Evolutionary conservation across 2,113 vertebrate genomes (phyloP), one percentile per base, ranked within the genome.

Genomic region (Acanthochromis polyacanthus): DNA sequence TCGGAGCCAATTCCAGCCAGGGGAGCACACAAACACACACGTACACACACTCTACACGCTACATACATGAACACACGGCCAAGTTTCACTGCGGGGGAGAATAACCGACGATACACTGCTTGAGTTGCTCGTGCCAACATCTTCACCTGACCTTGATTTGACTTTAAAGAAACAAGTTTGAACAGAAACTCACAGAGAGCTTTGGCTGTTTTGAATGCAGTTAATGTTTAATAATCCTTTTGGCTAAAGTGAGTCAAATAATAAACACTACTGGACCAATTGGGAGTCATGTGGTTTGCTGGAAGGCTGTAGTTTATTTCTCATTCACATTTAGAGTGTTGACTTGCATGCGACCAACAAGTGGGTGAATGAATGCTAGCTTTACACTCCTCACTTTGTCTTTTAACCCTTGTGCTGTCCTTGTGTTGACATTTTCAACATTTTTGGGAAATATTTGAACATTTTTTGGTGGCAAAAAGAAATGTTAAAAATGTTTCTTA

Each of bases 1-100:
- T 16, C 52, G 48, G 70, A 87, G 86, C 86, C 91, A 92, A 88
- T 68, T 85, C 78, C 72, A 75, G 48, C 71, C 68, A 43, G 85
- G 77, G 43, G 38, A 59, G 40, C 20, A 2, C 7, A 9, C 28
- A 36, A 43, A 51, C 30, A 48, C 59, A 71, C 19, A 36, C 38
- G 66, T 36, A n/a, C 22, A 32, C 50, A 30, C 32, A 48, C 68
- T 62, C 38, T 20, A 30, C 46, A 48, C 28, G 8, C 48, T 20
- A 48, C 56, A 55, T 59, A 64, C 72, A 61, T 8, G 46, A 30
- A 76, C 63, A 57, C 53, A 11, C 12, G 22, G 84, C 86, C 90
- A 87, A 89, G 62, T 74, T 83, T 83, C 66, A 69, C 60, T 9
- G 7, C 8, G 23, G 63, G 68, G 71, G 4, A 17, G 59, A 38